phyloP scores from a whole-genome alignment of 2,797 vertebrate species.

The Microtus californicus region DNA sequence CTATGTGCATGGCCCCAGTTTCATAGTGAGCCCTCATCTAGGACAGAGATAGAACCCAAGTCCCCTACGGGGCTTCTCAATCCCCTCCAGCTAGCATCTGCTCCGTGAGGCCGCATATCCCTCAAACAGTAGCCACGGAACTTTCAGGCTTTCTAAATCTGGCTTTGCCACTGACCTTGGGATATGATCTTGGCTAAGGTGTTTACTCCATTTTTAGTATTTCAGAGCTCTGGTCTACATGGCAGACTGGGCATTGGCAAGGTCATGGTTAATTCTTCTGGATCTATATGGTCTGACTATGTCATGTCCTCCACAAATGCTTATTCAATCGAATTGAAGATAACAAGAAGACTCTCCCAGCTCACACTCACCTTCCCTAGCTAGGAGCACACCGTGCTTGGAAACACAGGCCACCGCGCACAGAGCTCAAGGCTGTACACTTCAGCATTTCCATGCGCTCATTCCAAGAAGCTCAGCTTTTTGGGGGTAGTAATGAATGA shows the following conservation, averaged over 20 bases:
- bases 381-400: neutral
- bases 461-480: neutral
- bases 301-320: neutral
- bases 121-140: neutral
- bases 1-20: neutral
- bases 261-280: neutral
- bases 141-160: neutral
- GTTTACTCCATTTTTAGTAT: neutral
- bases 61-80: neutral
- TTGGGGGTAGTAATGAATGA: constrained; percentile 13
- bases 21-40: neutral
- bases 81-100: neutral
- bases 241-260: neutral
- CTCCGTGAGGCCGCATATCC: neutral
- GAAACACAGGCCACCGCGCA: neutral
- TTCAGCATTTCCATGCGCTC: fast-evolving
- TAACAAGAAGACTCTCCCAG: neutral
- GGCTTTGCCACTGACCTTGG: neutral
- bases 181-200: neutral
- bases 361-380: neutral
- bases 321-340: neutral
- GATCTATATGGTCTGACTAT: neutral
- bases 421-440: neutral
- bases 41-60: neutral
- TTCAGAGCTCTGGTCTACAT: neutral